Evolutionary conservation across 2,888 invertebrate genomes (phyloP).

Genomic region (Scrobipalpa atriplicella): DNA sequence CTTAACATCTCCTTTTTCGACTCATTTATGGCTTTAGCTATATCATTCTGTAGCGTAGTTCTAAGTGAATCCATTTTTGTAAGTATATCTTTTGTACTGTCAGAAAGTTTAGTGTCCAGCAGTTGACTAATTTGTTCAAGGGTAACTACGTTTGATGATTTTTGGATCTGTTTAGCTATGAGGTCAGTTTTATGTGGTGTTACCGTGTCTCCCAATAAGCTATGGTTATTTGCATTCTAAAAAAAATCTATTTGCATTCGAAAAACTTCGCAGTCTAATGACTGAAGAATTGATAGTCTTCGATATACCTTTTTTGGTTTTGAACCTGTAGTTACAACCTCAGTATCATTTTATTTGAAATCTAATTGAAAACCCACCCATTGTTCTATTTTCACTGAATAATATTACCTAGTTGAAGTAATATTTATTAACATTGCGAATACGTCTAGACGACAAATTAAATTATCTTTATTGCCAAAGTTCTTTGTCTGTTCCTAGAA

Average conservation of each 20-base stretch:
- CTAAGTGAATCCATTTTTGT: background rate
- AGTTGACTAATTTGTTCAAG: background rate
- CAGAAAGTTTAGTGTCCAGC: background rate
- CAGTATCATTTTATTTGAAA: too few relatives aligned
- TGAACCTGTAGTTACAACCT: background rate
- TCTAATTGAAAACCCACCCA: too few relatives aligned
- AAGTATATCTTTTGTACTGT: background rate
- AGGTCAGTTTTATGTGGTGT: too few relatives aligned
- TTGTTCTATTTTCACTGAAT: too few relatives aligned
- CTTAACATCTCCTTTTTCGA: background rate
- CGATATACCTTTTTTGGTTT: background rate
- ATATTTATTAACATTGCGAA: too few relatives aligned
- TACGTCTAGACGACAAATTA: background rate
- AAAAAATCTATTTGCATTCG: too few relatives aligned
- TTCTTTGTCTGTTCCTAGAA: background rate
- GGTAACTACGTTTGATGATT: background rate
- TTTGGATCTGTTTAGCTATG: background rate
- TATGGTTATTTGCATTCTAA: background rate
- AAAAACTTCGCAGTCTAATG: constrained; percentile 6
- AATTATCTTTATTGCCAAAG: background rate
- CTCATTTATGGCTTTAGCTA: background rate
- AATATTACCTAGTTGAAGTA: too few relatives aligned
- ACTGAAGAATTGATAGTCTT: constrained; percentile 15
- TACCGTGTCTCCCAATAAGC: background rate
- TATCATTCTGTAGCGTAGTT: background rate